Conservation (phyloP, 2,797 vertebrate species). For the Neosilurus mollespiculum region DNA sequence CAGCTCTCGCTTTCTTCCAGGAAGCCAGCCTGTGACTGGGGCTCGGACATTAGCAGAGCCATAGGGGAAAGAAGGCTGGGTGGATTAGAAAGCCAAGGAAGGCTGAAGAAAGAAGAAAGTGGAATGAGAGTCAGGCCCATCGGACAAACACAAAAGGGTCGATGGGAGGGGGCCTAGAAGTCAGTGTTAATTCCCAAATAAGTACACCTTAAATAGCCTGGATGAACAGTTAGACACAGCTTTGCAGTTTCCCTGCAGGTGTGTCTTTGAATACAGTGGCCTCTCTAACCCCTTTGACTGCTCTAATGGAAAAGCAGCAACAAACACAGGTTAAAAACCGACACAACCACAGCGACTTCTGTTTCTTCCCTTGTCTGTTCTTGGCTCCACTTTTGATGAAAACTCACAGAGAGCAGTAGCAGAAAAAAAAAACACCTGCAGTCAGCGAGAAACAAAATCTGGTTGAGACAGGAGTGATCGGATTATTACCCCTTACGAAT, state of each 20-base stretch:
- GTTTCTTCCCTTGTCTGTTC: conserved; percentile 40
- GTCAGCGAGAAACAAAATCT: conserved; percentile 70
- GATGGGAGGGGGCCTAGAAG: conserved; percentile 71
- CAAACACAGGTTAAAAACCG: conserved; percentile 51
- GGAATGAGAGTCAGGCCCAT: conserved; percentile 76
- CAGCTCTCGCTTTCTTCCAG: conserved; percentile 35
- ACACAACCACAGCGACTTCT: conserved; percentile 13
- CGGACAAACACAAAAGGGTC: conserved; percentile 74
- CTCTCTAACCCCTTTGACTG: conserved; percentile 70
- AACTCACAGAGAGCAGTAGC: conserved; percentile 20
- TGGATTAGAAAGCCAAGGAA: conserved; percentile 73
- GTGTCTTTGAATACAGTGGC: conserved; percentile 74
- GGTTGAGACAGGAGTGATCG: conserved; percentile 74
- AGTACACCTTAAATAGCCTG: conserved; percentile 77
- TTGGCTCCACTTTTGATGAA: conserved; percentile 52
- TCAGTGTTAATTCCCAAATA: conserved; percentile 76
- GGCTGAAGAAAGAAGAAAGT: conserved; percentile 71
- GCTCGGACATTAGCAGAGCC: conserved; percentile 54
- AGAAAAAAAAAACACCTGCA: conserved; percentile 35
- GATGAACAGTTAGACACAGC: conserved; percentile 66
- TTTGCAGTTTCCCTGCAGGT: conserved; percentile 76
- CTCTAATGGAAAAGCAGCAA: conserved; percentile 62
- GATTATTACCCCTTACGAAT: conserved; percentile 81
- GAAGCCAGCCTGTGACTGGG: conserved; percentile 30
- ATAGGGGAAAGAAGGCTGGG: conserved; percentile 58